These are phyloP conservation scores for Drosophila fungiperda DNA, from an alignment of 2,888 invertebrate genomes.

Conservation along the genomic window DNA sequence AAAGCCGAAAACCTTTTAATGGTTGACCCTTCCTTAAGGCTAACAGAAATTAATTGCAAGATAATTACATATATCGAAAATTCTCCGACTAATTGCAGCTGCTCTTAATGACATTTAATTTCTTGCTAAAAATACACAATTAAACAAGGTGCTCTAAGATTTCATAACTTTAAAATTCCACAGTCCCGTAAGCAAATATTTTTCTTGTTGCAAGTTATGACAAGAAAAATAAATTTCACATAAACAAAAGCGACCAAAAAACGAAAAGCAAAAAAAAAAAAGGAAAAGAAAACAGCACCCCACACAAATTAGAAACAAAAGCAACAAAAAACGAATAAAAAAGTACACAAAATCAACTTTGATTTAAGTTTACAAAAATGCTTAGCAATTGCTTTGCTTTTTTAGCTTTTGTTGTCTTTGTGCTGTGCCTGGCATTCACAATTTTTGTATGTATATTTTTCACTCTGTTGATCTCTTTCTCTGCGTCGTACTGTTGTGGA, in stretches of 20 bases:
- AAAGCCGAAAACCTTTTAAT: background rate
- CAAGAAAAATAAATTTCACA: conserved; percentile 64
- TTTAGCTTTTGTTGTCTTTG: conserved; percentile 64
- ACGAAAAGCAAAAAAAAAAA: conserved; percentile 11
- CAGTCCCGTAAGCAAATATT: conserved; percentile 28
- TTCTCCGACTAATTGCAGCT: background rate
- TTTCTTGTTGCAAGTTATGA: conserved; percentile 59
- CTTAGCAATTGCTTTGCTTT: conserved; percentile 77
- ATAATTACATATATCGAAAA: background rate
- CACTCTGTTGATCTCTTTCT: conserved; percentile 53
- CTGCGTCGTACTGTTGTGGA: conserved; percentile 59
- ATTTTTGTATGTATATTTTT: conserved; percentile 21
- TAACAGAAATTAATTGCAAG: background rate
- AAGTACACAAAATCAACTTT: conserved; percentile 75
- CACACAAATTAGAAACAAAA: conserved; percentile 58
- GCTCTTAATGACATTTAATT: background rate
- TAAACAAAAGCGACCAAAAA: conserved; percentile 49
- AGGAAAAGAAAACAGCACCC: conserved; percentile 38
- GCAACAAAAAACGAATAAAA: conserved; percentile 34
- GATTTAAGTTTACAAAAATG: conserved; percentile 81
- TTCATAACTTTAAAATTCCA: conserved; percentile 14
- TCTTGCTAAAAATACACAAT: conserved; percentile 21
- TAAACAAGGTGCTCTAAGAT: conserved; percentile 38
- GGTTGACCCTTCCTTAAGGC: background rate
- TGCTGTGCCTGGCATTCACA: conserved; percentile 38